A percentile compares a stretch with the other conserved stretches of the same genome.
Conservation (phyloP, 1,140 invertebrate species). For the Drosophila ercepeae region DNA sequence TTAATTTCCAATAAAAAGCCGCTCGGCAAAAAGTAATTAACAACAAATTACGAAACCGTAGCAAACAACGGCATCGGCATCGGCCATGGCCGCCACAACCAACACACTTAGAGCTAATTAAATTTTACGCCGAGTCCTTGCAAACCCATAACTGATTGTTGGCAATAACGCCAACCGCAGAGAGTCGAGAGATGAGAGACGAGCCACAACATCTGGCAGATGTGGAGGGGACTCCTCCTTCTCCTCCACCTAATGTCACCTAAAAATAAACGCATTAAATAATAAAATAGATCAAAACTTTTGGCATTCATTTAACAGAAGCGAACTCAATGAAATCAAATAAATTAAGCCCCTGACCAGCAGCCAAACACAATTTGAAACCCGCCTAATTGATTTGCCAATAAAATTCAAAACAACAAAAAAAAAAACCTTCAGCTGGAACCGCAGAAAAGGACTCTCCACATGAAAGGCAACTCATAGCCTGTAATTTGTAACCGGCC, state of each 20-base stretch:
- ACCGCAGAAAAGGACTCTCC: constrained; percentile 25
- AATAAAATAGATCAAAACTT: constrained; percentile 11
- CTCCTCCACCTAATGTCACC: neutral
- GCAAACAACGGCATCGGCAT: constrained; percentile 10
- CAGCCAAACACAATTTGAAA: constrained; percentile 52
- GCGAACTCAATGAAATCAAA: constrained; percentile 52
- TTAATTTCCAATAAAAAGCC: constrained; percentile 75
- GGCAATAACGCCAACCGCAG: constrained; percentile 37
- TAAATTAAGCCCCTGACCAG: constrained; percentile 39
- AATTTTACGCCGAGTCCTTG: constrained; percentile 45
- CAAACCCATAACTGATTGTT: constrained; percentile 33
- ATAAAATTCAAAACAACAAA: constrained; percentile 43
- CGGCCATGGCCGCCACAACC: constrained; percentile 43
- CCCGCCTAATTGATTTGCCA: constrained; percentile 71
- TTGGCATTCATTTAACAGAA: constrained; percentile 6
- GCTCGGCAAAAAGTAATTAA: constrained; percentile 68
- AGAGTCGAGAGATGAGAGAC: no score
- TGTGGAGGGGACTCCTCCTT: neutral
- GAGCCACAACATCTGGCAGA: constrained; percentile 26
- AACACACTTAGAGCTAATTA: constrained; percentile 76
- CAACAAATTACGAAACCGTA: constrained; percentile 69
- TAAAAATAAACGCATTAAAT: constrained; percentile 13
- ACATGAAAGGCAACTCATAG: constrained; percentile 23
- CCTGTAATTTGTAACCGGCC: constrained; percentile 75
- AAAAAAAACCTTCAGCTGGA: constrained; percentile 12